Conservation (phyloP, 2,888 invertebrate genomes). For the Machimus atricapillus region DNA sequence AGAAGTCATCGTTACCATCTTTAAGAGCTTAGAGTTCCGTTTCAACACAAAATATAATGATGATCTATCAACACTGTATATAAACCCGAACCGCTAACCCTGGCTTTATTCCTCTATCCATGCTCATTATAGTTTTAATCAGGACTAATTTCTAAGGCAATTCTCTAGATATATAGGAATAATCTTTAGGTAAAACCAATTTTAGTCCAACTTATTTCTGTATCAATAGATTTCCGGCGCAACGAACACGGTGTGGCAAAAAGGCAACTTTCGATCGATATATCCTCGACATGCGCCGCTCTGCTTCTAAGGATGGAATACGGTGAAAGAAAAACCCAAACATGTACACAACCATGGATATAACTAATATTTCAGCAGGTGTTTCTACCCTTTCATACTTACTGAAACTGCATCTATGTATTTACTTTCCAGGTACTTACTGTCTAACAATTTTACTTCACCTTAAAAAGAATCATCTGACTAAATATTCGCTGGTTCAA, state of each 20-base stretch:
- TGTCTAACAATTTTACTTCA: background rate
- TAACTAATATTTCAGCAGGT: background rate
- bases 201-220: background rate
- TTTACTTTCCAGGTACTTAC: background rate
- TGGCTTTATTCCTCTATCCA: background rate
- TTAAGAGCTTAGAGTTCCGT: conserved; percentile 35
- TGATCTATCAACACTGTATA: background rate
- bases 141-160: background rate
- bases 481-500: background rate
- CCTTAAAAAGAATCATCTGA: background rate
- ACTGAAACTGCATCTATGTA: background rate
- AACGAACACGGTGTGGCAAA: conserved; percentile 2
- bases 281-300: background rate
- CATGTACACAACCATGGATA: background rate
- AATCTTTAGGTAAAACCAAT: background rate
- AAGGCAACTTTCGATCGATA: conserved; percentile 19
- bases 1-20: conserved; percentile 63
- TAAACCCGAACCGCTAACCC: background rate
- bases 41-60: background rate
- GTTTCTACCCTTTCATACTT: background rate
- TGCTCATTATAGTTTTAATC: background rate
- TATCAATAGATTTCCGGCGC: background rate
- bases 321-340: background rate
- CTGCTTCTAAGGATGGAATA: background rate
- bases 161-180: background rate